Conservation (phyloP, 2,113 vertebrate species). For the Odocoileus virginianus region DNA sequence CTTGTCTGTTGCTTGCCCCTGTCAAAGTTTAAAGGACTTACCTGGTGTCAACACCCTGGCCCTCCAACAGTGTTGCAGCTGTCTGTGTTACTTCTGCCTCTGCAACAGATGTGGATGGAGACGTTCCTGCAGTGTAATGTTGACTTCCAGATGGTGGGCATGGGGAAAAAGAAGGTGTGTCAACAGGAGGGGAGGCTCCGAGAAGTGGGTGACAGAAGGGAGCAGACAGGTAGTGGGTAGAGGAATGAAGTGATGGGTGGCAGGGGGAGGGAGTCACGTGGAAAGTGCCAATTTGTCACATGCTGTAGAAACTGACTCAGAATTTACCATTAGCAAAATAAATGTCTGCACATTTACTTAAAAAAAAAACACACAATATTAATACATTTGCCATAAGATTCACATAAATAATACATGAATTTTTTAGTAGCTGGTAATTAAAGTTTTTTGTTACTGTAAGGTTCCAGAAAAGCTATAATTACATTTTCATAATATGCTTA, state of each 20-base stretch:
- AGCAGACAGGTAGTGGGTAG: slow-evolving; percentile 53
- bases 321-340: background rate
- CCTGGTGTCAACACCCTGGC: slow-evolving; percentile 51
- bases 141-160: slow-evolving; percentile 72
- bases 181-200: slow-evolving; percentile 46
- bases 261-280: background rate
- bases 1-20: slow-evolving; percentile 65
- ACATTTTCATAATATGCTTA: background rate
- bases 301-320: background rate
- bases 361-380: background rate
- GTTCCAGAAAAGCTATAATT: slow-evolving; percentile 33
- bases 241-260: slow-evolving; percentile 30
- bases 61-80: slow-evolving; percentile 68
- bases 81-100: slow-evolving; percentile 54
- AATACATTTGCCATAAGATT: background rate
- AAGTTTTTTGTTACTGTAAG: background rate
- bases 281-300: background rate
- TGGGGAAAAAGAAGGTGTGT: slow-evolving; percentile 58
- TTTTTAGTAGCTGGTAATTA: slow-evolving; percentile 46
- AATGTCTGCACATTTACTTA: background rate
- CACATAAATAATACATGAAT: background rate
- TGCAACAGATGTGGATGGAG: slow-evolving; percentile 70
- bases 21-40: slow-evolving; percentile 71
- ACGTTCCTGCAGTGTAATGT: slow-evolving; percentile 54
- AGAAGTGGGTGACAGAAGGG: slow-evolving; percentile 64